Conservation (phyloP, 1,140 invertebrate genomes). For the Pomacea maculata region DNA sequence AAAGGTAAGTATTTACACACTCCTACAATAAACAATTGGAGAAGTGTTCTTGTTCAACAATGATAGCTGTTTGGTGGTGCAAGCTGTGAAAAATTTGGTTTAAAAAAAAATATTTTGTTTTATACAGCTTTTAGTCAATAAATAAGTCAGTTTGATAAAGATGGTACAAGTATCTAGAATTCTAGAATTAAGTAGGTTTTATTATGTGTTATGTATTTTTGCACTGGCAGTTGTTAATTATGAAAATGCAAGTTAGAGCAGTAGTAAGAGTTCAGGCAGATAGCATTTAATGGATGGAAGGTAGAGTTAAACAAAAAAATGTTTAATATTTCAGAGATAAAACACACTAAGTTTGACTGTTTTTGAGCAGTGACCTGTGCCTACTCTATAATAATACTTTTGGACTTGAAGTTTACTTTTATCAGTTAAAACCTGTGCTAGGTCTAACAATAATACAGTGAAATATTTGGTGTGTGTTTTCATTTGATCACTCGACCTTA, state of each 20-base stretch:
- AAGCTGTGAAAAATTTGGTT: background rate
- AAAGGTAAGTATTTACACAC: constrained; percentile 55
- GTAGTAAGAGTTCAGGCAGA: too few species aligned
- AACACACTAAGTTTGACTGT: background rate
- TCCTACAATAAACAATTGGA: background rate
- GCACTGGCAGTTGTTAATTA: background rate
- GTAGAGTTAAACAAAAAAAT: background rate
- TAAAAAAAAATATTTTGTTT: background rate
- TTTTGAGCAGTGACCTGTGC: background rate
- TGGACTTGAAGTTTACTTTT: background rate
- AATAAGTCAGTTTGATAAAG: background rate
- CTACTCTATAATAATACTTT: background rate
- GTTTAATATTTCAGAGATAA: background rate
- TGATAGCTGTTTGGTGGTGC: background rate
- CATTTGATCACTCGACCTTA: too few species aligned
- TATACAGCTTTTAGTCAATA: background rate
- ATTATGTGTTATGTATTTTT: background rate
- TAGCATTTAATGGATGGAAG: background rate
- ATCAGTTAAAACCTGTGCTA: background rate
- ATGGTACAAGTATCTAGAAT: background rate
- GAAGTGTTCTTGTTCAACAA: background rate
- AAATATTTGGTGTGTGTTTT: too few species aligned
- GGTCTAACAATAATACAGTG: too few species aligned
- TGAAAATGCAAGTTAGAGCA: background rate
- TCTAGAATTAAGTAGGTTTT: too few species aligned